phyloP scores from a whole-genome alignment of 2,888 invertebrate species.

The Lumbricus terrestris region DNA sequence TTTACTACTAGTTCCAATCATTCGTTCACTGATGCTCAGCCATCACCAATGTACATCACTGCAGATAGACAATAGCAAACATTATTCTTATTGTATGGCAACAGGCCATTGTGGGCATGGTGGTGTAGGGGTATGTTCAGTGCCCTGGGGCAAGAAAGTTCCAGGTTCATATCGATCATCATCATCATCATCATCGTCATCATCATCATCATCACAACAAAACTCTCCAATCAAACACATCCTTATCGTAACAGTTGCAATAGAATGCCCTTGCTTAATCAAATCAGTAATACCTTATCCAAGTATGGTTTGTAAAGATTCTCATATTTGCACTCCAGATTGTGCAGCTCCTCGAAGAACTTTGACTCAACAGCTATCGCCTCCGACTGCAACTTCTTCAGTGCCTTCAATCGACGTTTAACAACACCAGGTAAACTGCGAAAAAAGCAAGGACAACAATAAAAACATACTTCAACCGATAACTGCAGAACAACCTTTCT shows the following conservation, averaged over 20 bases:
- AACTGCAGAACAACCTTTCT: neutral
- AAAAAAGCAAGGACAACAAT: neutral
- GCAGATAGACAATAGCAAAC: too few relatives aligned
- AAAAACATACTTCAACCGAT: neutral
- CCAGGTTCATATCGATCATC: too few relatives aligned
- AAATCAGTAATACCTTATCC: neutral
- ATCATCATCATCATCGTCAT: too few relatives aligned
- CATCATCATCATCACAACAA: too few relatives aligned
- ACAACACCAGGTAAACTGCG: conserved; percentile 71
- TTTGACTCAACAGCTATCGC: conserved; percentile 83
- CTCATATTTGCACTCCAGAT: conserved; percentile 86
- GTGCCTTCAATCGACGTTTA: conserved; percentile 76
- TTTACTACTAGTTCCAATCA: too few relatives aligned
- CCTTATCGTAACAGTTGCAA: neutral
- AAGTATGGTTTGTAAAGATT: conserved; percentile 70
- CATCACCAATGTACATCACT: too few relatives aligned
- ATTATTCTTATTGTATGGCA: too few relatives aligned
- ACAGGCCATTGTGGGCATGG: too few relatives aligned
- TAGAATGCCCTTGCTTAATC: neutral
- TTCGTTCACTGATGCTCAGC: too few relatives aligned
- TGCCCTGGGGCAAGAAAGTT: too few relatives aligned
- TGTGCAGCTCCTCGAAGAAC: conserved; percentile 90
- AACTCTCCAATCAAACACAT: neutral
- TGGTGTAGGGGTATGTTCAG: too few relatives aligned
- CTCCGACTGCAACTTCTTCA: conserved; percentile 82